Base-by-base conservation (phyloP, 2,888 invertebrate genomes). In the Chesias legatella region DNA sequence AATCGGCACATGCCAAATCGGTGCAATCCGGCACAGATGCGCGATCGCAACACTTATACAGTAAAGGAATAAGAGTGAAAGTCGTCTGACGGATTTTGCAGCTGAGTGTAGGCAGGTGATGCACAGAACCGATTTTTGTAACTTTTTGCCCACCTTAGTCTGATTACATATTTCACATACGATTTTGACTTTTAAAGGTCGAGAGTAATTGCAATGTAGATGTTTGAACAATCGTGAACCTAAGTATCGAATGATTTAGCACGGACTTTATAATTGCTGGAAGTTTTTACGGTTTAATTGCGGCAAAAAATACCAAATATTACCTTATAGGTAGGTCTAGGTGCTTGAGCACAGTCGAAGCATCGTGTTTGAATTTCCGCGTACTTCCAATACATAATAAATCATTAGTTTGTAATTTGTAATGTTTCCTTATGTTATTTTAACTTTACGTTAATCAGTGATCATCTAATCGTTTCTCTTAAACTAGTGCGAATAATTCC, bases 341-440 rank as follows among this genome's bases (percentile, higher is more conserved):
- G 10, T 25, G 25, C 20, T 8, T 31, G 10, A 38, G 9, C 28
- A 6, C 25, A 21, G 2, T 6, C 17, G 7, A 10, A 25, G 32
- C 23, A 32, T 28, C 20, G 11, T 13, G 11, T 10, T 37, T 29
- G 26, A 28, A 33, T 33, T 43, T 22, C n/a, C 22, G 22, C 2
- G 6, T 17, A 17, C n/a, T n/a, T n/a, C n/a, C n/a, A n/a, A n/a
- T n/a, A n/a, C n/a, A 17, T 17, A 2, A 17, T 17, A 3, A 17
- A 17, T 17, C 13, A 3, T 17, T 2, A 5, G 13, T 5, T 17
- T 17, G 2, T 17, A 17, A 17, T 3, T 17, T 17, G 5, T 55
- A 63, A 62, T 67, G 62, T 58, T 61, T 56, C 43, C 39, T 34
- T 45, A 42, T 37, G 34, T 33, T 40, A 47, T n/a, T n/a, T n/a